phyloP scores from a whole-genome alignment of 2,888 invertebrate species.

The Platycheirus albimanus region DNA sequence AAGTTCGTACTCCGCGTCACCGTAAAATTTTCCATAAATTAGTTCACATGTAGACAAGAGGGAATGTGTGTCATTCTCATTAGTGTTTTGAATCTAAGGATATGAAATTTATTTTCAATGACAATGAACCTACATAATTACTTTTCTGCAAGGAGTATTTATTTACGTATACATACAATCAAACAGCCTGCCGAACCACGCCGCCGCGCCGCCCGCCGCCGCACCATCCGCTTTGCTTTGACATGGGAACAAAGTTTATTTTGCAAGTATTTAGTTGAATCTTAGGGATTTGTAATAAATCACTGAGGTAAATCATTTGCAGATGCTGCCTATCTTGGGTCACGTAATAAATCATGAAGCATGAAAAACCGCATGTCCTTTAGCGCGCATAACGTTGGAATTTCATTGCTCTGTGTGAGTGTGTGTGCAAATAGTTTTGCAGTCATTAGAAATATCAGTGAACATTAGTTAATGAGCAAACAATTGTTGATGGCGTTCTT shows the following conservation, averaged over 20 bases:
- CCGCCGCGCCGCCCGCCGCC: too few species aligned
- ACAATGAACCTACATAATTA: conserved; percentile 33
- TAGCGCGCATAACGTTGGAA: background rate
- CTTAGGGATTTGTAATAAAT: conserved; percentile 56
- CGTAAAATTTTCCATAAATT: conserved; percentile 32
- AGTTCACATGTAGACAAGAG: conserved; percentile 26
- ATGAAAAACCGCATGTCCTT: conserved; percentile 26
- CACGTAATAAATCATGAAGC: conserved; percentile 46
- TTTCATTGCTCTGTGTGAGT: background rate
- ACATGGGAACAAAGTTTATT: conserved; percentile 28
- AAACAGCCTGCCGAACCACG: background rate
- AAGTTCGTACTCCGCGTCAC: background rate
- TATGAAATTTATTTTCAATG: conserved; percentile 35
- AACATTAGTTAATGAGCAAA: conserved; percentile 66
- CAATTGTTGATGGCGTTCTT: conserved; percentile 49
- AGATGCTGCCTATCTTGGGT: conserved; percentile 37
- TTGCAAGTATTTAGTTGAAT: conserved; percentile 39
- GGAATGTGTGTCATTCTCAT: conserved; percentile 16
- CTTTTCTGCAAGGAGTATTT: conserved; percentile 14
- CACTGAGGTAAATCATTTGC: conserved; percentile 48
- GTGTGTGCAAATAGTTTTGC: conserved; percentile 3
- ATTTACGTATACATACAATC: background rate
- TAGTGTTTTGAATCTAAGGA: conserved; percentile 24
- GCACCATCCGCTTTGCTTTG: too few species aligned
- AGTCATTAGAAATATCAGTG: conserved; percentile 27